Base-by-base conservation (phyloP, 2,113 vertebrate species). In the Taxidea taxus region DNA sequence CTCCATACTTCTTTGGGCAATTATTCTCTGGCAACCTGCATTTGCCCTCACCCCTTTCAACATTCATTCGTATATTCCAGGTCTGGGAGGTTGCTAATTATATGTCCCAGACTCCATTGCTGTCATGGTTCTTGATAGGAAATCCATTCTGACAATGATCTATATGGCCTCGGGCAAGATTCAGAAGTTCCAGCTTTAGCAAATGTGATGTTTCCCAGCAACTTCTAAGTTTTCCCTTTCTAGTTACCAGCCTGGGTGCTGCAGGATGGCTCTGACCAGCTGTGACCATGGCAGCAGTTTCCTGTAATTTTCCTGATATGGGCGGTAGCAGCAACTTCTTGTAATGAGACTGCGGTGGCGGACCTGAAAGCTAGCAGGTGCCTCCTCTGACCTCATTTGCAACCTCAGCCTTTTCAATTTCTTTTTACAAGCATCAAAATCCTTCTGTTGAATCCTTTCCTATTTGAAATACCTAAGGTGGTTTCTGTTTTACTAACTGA, bases 131-230 rank as follows among this genome's bases (percentile, higher is more conserved):
- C 92, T 96, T 91, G 66, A 74, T 74, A 86, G 89, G 58, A 87
- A 77, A 47, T 49, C 74, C 60, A 75, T 44, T 56, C 68, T 87
- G 56, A 39, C 49, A 60, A 37, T 47, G 27, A 62, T 3, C 12
- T 6, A 14, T 23, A 21, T 23, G 27, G n/a, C 51, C 86, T 90
- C 13, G 25, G 0, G 4, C 12, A 56, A 86, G 60, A 75, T 83
- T 37, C 47, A 7, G 51, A 92, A 58, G 62, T 70, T 81, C 3
- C 20, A 7, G 51, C 37, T 80, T 81, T 87, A 58, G 72, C 92
- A 93, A 84, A 92, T 90, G 92, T 64, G 66, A 95, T 44, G 29
- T 90, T 95, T 81, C 37, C 0, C 64, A 96, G 91, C 82, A 72
- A 80, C 27, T n/a, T 92, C 23, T 42, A 92, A 74, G 16, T 90